A percentile compares a stretch with the other conserved stretches of the same genome.
phyloP scores from a whole-genome alignment of 2,888 invertebrate species.

The Petrolisthes manimaculis region DNA sequence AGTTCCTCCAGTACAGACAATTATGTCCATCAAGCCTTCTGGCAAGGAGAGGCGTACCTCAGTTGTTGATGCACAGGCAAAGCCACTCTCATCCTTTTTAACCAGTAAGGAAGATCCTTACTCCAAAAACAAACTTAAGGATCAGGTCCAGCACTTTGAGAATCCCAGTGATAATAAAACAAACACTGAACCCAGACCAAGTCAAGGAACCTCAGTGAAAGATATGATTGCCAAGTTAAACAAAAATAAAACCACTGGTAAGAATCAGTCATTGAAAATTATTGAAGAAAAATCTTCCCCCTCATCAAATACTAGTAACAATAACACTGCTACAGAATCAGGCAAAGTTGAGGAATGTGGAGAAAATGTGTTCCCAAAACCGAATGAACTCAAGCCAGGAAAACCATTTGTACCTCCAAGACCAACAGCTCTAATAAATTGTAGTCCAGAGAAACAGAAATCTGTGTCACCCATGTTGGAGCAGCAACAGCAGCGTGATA shows the following conservation, averaged over 20 bases:
- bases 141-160: slow-evolving; percentile 24
- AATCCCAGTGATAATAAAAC: not conserved
- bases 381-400: not conserved
- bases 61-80: slow-evolving; percentile 16
- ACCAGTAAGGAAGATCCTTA: slow-evolving; percentile 28
- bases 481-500: not conserved
- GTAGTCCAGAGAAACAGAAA: not conserved
- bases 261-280: not conserved
- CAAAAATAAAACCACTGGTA: slow-evolving; percentile 29
- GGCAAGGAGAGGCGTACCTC: slow-evolving; percentile 21
- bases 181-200: not conserved
- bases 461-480: not conserved
- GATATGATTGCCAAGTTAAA: slow-evolving; percentile 56
- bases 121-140: slow-evolving; percentile 28
- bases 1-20: slow-evolving; percentile 35
- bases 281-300: not conserved
- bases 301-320: not conserved
- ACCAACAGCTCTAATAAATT: slow-evolving; percentile 23
- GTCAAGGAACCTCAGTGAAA: slow-evolving; percentile 52
- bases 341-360: not conserved
- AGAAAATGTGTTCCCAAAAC: not conserved
- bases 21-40: slow-evolving; percentile 35
- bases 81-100: slow-evolving; percentile 16
- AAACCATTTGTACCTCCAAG: slow-evolving; percentile 34
- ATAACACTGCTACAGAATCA: not conserved